Percentiles rank a stretch among this genome's conserved stretches.
Evolutionary conservation across 2,113 vertebrate genomes (phyloP).

Genomic region (Lycaon pictus): DNA sequence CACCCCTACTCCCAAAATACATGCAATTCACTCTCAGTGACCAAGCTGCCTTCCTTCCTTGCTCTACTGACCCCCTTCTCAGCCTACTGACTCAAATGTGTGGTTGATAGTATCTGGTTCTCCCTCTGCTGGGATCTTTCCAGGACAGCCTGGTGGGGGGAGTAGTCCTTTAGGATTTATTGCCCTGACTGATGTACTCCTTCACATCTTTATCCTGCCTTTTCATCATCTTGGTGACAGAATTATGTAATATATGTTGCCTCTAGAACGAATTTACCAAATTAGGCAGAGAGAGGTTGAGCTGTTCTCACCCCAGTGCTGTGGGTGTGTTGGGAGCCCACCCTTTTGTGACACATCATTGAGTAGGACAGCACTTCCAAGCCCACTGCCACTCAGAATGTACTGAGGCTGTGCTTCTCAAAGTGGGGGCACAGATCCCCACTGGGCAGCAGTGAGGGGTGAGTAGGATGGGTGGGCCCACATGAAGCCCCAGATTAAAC

Average conservation of each 20-base stretch:
- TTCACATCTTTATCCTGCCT: not conserved
- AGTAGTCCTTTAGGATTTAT: not conserved
- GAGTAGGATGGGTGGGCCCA: fast-evolving
- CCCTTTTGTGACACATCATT: not conserved
- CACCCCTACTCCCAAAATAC: not conserved
- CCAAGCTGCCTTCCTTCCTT: not conserved
- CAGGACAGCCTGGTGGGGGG: not conserved
- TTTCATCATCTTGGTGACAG: not conserved
- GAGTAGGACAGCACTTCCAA: not conserved
- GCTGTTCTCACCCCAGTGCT: not conserved
- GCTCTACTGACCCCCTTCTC: not conserved
- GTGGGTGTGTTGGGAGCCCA: not conserved
- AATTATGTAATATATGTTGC: not conserved
- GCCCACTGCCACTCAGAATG: not conserved
- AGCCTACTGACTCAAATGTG: not conserved
- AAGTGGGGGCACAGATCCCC: not conserved
- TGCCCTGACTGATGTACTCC: not conserved
- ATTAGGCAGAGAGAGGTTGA: slow-evolving; percentile 21
- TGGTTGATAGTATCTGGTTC: not conserved
- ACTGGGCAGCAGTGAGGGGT: not conserved
- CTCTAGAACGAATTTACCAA: slow-evolving; percentile 30
- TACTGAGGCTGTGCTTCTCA: not conserved
- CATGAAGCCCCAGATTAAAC: not conserved
- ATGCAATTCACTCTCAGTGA: not conserved
- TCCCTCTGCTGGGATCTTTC: not conserved